Evolutionary conservation across 2,113 vertebrate genomes (phyloP), one percentile per base, ranked within the genome.

Genomic region (Pantherophis guttatus): DNA sequence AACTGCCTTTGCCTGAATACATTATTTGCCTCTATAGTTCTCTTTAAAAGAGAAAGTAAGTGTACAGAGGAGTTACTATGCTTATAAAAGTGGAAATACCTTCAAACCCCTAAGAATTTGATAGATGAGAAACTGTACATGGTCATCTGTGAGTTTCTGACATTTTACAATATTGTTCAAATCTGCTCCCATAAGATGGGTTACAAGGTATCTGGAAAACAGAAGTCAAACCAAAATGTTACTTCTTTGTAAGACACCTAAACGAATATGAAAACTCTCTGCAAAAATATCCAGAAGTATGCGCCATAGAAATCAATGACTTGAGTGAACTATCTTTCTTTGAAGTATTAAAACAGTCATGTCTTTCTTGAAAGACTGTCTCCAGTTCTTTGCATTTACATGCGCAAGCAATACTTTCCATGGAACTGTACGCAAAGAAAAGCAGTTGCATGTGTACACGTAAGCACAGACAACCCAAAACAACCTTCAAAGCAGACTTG

Each of bases 131-230:
- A 99, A 99, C 97, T 99, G 99, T 94, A 99, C 99, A 0, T 99
- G 99, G 97, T 99, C 99, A 91, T 99, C 99, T 0, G 99, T 99
- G 91, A 99, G 98, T 96, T 99, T 99, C 98, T 99, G 99, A 97
- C 99, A 99, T 97, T 99, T 99, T 86, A 99, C 99, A 21, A 99
- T 99, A 97, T 99, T 99, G 97, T 99, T 99, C 94, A 99, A 98
- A 97, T 99, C 99, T 75, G 99, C 99, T 59, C 99, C 99, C 99
- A 99, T 99, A 70, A 99, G 98, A 95, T 99, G 99, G 65, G 99
- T 99, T 97, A 99, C 99, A 97, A 99, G 97, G 96, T 99, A 99
- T 96, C 99, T 99, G 65, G 2, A 90, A 87, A 96, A 92, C 87
- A 95, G 75, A 91, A 95, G 87, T 90, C 85, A 94, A 70, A 39